phyloP scores from a whole-genome alignment of 2,797 vertebrate genomes.

The Yasuhikotakia modesta region DNA sequence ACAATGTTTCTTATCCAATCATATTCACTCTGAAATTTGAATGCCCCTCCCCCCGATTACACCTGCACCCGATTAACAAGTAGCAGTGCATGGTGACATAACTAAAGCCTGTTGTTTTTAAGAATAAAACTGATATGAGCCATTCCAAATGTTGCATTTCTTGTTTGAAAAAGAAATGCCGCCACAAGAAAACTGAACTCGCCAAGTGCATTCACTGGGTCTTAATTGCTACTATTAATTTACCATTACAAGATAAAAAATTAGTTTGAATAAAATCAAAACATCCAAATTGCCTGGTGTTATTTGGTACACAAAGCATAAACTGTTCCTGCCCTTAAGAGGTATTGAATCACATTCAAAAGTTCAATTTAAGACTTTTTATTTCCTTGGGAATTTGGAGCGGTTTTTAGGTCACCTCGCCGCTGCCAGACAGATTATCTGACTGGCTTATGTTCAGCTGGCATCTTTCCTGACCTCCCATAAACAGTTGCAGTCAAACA shows the following conservation, averaged over 20 bases:
- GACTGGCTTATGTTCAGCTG: slow-evolving; percentile 4
- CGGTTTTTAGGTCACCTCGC: not conserved
- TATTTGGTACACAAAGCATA: not conserved
- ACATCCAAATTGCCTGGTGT: not conserved
- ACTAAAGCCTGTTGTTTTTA: not conserved
- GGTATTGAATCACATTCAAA: not conserved
- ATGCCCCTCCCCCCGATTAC: not conserved
- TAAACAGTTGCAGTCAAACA: slow-evolving; percentile 3
- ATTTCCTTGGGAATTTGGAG: not conserved
- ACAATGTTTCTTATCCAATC: not conserved
- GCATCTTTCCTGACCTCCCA: not conserved
- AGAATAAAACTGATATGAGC: not conserved
- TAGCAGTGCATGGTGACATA: not conserved
- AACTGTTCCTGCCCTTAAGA: slow-evolving; percentile 13
- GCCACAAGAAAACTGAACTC: not conserved
- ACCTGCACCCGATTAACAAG: not conserved
- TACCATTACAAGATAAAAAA: not conserved
- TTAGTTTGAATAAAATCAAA: not conserved
- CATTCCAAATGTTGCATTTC: not conserved
- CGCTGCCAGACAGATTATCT: not conserved
- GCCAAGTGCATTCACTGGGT: not conserved
- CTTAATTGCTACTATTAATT: not conserved
- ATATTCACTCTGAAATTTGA: not conserved
- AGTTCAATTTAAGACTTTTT: not conserved
- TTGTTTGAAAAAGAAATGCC: not conserved